Conservation (phyloP, 2,113 vertebrate genomes). For the Chaetops frenatus region DNA sequence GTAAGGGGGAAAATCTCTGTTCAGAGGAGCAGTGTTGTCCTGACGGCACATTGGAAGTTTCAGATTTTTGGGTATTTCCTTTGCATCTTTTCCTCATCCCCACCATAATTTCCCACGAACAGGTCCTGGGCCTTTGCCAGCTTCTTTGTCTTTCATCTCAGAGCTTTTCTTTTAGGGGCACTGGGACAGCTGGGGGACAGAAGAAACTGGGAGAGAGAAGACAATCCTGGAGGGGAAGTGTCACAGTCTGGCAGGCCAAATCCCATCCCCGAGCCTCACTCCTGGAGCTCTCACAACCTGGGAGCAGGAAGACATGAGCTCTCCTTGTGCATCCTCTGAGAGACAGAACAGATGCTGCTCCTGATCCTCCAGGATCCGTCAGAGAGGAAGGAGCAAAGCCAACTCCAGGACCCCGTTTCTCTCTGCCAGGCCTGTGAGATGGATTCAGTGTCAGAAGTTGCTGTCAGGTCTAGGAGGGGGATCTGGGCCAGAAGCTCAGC, state of each 20-base stretch:
- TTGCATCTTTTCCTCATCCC: not conserved
- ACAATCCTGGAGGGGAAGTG: not conserved
- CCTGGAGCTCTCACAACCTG: not conserved
- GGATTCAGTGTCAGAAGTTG: not conserved
- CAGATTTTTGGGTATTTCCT: not conserved
- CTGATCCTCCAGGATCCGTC: not conserved
- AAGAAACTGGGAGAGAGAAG: not conserved
- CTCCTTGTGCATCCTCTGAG: not conserved
- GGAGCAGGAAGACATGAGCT: not conserved
- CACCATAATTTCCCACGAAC: not conserved
- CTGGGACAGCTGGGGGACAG: not conserved
- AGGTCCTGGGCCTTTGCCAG: not conserved
- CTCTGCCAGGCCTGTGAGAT: not conserved
- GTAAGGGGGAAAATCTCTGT: fast-evolving
- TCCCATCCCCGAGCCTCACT: not conserved
- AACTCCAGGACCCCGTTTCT: not conserved
- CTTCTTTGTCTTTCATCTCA: not conserved
- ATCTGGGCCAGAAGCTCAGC: not conserved
- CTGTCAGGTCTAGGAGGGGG: too few relatives aligned
- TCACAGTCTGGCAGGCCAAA: not conserved
- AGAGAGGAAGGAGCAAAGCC: slow-evolving; percentile 1
- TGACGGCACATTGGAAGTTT: not conserved
- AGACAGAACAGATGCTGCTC: not conserved
- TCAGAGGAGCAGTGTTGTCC: not conserved
- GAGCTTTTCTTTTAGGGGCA: not conserved